Conservation (phyloP, 2,888 invertebrate species). For the Glyphotaelius pellucidus region DNA sequence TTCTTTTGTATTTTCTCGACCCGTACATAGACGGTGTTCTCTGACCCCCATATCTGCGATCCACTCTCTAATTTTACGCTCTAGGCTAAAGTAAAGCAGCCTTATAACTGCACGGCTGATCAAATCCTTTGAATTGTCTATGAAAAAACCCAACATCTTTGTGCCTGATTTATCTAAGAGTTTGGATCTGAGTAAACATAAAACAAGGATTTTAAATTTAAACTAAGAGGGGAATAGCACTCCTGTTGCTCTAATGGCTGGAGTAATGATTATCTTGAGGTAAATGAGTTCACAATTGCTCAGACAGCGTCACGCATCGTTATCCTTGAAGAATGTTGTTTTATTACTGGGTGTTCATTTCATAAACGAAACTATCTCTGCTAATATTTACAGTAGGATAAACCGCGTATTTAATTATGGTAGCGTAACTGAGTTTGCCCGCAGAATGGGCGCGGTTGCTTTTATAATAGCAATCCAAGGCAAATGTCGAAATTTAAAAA, state of each 20-base stretch:
- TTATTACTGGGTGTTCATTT: neutral
- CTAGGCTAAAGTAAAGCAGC: too few species aligned
- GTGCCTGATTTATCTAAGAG: neutral
- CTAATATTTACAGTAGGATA: neutral
- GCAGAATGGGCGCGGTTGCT: neutral
- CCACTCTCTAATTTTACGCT: too few species aligned
- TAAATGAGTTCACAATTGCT: constrained; percentile 3
- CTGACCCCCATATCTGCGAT: too few species aligned
- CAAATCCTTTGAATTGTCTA: too few species aligned
- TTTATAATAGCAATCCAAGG: neutral
- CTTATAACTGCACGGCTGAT: too few species aligned
- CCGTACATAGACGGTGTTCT: too few species aligned
- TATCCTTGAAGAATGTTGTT: constrained; percentile 11
- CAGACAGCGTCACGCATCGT: neutral
- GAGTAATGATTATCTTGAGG: neutral
- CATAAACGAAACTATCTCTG: neutral
- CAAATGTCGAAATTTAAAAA: neutral
- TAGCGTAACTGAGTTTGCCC: neutral
- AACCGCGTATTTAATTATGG: neutral
- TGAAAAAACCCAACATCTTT: too few species aligned
- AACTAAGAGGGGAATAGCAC: neutral
- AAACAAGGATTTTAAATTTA: neutral
- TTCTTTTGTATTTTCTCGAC: too few species aligned
- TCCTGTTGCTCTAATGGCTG: neutral
- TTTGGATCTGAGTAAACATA: neutral